Percentiles rank a stretch among this genome's conserved stretches.
phyloP scores from a whole-genome alignment of 1,140 invertebrate species.

The Phortica variegata region DNA sequence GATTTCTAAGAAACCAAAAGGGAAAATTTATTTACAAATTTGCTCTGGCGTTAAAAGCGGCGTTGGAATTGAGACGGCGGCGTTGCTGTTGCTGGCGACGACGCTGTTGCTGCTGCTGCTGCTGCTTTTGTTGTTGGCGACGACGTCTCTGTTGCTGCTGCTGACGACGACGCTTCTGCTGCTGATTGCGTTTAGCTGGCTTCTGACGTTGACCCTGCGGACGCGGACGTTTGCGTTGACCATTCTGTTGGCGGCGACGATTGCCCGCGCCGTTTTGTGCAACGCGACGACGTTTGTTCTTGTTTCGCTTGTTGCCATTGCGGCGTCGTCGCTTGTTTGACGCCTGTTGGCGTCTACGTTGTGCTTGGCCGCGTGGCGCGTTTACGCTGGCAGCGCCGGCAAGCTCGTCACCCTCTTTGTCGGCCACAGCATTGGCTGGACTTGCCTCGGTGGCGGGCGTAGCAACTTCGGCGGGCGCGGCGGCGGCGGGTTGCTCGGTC shows the following conservation, averaged over 20 bases:
- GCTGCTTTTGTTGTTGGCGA: slow-evolving; percentile 17
- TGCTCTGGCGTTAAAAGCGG: slow-evolving; percentile 11
- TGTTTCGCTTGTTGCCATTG: slow-evolving; percentile 6
- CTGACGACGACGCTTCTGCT: slow-evolving; percentile 23
- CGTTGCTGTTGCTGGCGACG: slow-evolving; percentile 11
- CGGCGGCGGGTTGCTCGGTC: background rate
- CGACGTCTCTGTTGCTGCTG: slow-evolving; percentile 20
- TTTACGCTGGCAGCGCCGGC: slow-evolving; percentile 8
- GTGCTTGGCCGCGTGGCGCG: slow-evolving; percentile 16
- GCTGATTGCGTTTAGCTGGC: slow-evolving; percentile 17
- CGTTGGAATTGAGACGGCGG: slow-evolving; percentile 15
- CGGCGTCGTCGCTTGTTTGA: slow-evolving; percentile 11
- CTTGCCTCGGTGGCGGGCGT: background rate
- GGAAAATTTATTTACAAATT: slow-evolving; percentile 12
- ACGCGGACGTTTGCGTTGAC: slow-evolving; percentile 15
- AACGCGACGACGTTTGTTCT: slow-evolving; percentile 1
- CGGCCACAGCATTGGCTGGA: background rate
- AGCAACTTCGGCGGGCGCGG: background rate
- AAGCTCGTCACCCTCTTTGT: background rate
- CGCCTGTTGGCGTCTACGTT: slow-evolving; percentile 5
- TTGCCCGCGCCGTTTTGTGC: slow-evolving; percentile 10
- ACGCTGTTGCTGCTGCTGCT: slow-evolving; percentile 14
- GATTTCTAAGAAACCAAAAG: too few relatives aligned
- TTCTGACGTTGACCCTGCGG: slow-evolving; percentile 25
- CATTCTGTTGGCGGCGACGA: slow-evolving; percentile 18